A percentile compares a stretch with the other conserved stretches of the same genome.
These are phyloP conservation scores for Corythornis vintsioides DNA, from an alignment of 2,113 vertebrate species.

Conservation along the genomic window DNA sequence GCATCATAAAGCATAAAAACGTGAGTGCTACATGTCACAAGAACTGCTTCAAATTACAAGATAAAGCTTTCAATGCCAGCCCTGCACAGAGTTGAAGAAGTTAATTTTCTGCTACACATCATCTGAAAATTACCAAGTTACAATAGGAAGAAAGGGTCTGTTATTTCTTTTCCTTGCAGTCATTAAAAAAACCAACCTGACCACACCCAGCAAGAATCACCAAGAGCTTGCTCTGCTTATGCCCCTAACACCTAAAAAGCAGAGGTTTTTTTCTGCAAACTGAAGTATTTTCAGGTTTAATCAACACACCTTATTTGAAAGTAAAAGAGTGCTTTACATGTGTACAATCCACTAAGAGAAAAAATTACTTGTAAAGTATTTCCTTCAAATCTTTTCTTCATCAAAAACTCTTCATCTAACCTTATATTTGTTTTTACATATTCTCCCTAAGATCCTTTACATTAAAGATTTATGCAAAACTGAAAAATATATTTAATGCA, in stretches of 20 bases:
- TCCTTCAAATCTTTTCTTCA: not conserved
- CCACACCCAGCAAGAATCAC: not conserved
- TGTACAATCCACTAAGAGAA: not conserved
- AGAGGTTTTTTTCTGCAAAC: not conserved
- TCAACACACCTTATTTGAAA: not conserved
- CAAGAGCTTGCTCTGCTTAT: not conserved
- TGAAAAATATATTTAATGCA: not conserved
- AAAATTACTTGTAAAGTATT: not conserved
- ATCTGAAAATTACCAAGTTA: not conserved
- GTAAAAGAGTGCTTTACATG: not conserved
- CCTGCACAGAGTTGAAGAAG: not conserved
- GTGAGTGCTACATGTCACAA: not conserved
- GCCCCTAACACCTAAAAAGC: not conserved
- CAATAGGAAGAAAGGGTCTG: not conserved
- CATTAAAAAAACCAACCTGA: not conserved
- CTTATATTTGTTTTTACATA: not conserved
- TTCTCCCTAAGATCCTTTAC: not conserved
- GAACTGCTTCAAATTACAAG: not conserved
- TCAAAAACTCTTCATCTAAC: not conserved
- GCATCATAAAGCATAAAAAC: not conserved
- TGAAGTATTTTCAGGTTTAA: not conserved
- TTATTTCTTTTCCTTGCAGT: not conserved
- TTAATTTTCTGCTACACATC: not conserved
- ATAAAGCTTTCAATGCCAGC: not conserved
- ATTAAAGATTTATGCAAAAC: not conserved